Conservation (phyloP, 2,888 invertebrate species). For the Diarsia mendica region DNA sequence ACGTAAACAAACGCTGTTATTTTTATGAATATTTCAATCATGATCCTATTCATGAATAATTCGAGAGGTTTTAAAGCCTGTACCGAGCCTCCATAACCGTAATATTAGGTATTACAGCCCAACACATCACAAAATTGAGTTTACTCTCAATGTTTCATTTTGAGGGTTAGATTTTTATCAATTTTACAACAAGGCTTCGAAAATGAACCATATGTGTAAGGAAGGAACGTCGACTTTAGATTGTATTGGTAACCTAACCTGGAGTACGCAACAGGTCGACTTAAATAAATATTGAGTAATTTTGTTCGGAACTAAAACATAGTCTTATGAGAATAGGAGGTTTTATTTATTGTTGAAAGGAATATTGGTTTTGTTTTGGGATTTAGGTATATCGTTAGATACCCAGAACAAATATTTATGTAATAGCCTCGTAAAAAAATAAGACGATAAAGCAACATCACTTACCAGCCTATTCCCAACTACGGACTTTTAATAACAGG, state of each 20-base stretch:
- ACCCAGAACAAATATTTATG: too few species aligned
- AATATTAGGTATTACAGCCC: constrained; percentile 72
- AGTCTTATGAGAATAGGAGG: not conserved
- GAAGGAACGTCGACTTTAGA: constrained; percentile 44
- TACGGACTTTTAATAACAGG: too few species aligned
- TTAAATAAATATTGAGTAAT: constrained; percentile 65
- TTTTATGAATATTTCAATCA: constrained; percentile 24
- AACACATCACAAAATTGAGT: constrained; percentile 77
- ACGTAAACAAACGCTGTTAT: constrained; percentile 5
- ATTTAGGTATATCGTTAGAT: not conserved
- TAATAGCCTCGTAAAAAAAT: too few species aligned
- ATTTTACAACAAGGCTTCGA: constrained; percentile 3
- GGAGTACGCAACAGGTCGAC: constrained; percentile 70
- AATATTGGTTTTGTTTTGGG: constrained; percentile 16
- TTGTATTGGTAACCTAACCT: constrained; percentile 18
- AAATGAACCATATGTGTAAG: constrained; percentile 46
- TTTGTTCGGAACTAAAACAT: constrained; percentile 52
- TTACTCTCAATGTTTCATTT: constrained; percentile 74
- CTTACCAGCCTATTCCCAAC: too few species aligned
- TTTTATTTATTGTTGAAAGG: constrained; percentile 9
- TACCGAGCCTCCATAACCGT: constrained; percentile 52
- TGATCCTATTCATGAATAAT: constrained; percentile 52
- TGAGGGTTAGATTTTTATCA: constrained; percentile 63
- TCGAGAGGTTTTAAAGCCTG: constrained; percentile 63
- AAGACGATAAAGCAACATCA: too few species aligned